Evolutionary conservation across 2,888 invertebrate species (phyloP), one percentile per base, ranked within the genome.

Genomic region (Phorcus lineatus): DNA sequence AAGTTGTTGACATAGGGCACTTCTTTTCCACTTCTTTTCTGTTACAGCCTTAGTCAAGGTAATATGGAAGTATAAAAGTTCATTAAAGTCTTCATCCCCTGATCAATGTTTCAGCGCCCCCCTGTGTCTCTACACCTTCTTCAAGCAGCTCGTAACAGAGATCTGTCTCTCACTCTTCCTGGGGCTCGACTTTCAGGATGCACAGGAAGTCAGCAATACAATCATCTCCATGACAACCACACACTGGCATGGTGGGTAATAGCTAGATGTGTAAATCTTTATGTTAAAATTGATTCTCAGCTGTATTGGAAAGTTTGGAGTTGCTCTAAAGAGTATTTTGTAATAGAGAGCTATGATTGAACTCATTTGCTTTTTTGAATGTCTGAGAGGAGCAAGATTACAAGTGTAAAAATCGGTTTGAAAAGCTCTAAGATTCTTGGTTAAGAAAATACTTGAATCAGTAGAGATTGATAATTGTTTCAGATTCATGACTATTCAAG

Each of bases 181-280:
- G n/a, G 90, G 89, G 17, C 79, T 91, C 31, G 88, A 91, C 79
- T 89, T 89, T 77, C 80, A 83, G 55, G 84, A 87, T 17, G 77
- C 86, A 28, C 80, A 82, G 53, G 86, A 88, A 13, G 77, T 84
- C 11, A 85, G 89, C 7, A 81, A 84, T 16, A 79, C 84, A 2
- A 88, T 91, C 74, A 76, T 87, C 16, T 78, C 84, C 22, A 81
- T 90, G 74, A 90, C 91, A 22, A 90, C 88, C 7, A 86, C 87
- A 19, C 91, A 91, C 74, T 91, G 91, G 91, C 90, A 90, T 85
- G 91, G 91, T 91, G 82, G 82, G 83, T 62, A 74, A n/a, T 36
- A 17, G 13, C 55, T 47, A 1, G 11, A 1, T 36, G 11, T 6
- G 13, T 47, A 47, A 57, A 19, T 17, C 11, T 31, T 11, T 9